phyloP scores from a whole-genome alignment of 2,888 invertebrate genomes.

The Acanthosepion lycidas region DNA sequence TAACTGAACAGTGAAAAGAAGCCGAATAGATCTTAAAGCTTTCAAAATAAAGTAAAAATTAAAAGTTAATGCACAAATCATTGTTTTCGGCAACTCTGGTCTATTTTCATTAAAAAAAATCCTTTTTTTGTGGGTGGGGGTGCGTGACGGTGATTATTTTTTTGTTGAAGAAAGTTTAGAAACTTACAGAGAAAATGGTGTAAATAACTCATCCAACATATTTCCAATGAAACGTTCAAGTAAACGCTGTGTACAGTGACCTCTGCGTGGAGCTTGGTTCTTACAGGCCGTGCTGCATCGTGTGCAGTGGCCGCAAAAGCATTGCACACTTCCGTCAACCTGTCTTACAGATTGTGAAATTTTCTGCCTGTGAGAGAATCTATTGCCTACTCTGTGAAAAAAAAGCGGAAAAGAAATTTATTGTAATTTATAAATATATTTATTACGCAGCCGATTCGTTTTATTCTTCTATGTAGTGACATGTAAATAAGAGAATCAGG shows the following conservation, averaged over 20 bases:
- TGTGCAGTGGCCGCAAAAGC: not conserved
- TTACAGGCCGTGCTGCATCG: not conserved
- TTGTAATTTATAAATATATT: not conserved
- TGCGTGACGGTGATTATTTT: not conserved
- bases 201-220: not conserved
- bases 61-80: too few species aligned
- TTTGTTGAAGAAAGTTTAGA: not conserved
- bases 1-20: too few species aligned
- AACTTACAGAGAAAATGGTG: not conserved
- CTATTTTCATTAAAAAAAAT: too few species aligned
- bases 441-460: not conserved
- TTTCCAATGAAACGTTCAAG: not conserved
- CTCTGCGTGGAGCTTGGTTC: not conserved
- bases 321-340: not conserved
- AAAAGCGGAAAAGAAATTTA: not conserved
- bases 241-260: not conserved
- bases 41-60: too few species aligned
- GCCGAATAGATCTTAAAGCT: too few species aligned
- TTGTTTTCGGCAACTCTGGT: too few species aligned
- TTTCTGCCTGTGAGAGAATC: not conserved
- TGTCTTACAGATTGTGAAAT: not conserved
- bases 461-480: not conserved
- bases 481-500: too few species aligned
- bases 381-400: not conserved
- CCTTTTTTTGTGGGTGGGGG: not conserved